phyloP scores from a whole-genome alignment of 2,113 vertebrate species.

The Callorhinus ursinus region DNA sequence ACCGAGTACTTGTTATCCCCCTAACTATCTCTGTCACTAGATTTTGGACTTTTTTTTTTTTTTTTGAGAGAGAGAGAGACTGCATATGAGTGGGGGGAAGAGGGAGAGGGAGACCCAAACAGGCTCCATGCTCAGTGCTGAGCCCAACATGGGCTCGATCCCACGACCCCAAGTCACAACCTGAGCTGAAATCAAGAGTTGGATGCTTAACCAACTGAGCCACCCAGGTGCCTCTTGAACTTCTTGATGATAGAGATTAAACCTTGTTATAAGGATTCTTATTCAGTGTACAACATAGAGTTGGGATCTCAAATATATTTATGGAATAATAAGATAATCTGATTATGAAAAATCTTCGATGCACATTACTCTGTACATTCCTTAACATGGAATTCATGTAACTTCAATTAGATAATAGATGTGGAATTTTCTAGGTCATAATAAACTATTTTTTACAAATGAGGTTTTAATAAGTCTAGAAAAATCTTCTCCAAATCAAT shows the following conservation, averaged over 20 bases:
- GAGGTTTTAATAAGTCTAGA: background rate
- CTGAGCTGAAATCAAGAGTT: background rate
- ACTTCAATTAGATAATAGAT: slow-evolving; percentile 7
- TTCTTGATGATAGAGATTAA: slow-evolving; percentile 30
- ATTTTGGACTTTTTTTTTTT: slow-evolving; percentile 26
- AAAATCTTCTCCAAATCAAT: background rate
- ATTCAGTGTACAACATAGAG: background rate
- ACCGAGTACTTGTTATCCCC: slow-evolving; percentile 7
- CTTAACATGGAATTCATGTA: background rate
- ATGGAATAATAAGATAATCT: background rate
- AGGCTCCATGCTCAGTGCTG: background rate
- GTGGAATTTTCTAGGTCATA: background rate
- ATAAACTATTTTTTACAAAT: background rate
- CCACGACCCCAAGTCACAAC: background rate
- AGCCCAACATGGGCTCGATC: background rate
- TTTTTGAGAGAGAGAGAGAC: background rate
- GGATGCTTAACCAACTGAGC: background rate
- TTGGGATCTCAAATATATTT: slow-evolving; percentile 16
- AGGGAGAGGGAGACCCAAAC: background rate
- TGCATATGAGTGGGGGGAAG: background rate
- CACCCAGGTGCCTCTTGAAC: background rate
- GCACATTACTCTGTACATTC: background rate
- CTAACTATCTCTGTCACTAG: background rate
- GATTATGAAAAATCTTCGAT: background rate
- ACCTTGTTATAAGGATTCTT: background rate